Evolutionary conservation across 2,888 invertebrate genomes (phyloP), one percentile per base, ranked within the genome.

Genomic region (Pinctada fucata): DNA sequence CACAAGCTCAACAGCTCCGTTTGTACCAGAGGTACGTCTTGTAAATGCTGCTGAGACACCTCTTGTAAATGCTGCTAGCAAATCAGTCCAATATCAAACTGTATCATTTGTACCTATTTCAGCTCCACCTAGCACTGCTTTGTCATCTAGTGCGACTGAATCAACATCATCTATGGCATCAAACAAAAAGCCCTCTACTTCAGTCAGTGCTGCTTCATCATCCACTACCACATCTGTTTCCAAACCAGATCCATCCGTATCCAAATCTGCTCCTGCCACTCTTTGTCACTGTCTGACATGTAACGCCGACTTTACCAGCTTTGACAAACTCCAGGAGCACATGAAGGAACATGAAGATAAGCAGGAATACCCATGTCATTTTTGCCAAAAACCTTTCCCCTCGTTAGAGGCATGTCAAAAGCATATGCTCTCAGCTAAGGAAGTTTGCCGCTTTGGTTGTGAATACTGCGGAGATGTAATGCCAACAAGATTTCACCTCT

Each of bases 241-340:
- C 31, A 31, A 31, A 31, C 31, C 31, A 31, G 31, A 31, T 31
- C 31, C 31, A 31, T 31, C 31, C 31, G 31, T 31, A 31, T 31
- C 31, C 31, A 31, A 31, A 58, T 6, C 13, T 58, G 58, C 58
- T 58, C 6, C 58, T 13, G 58, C 8, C 13, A 58, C 58, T 13
- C 58, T 58, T 58, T 58, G 58, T 13, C 58, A 58, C 58, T 58
- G 84, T 52, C 48, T 45, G 45, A 72, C 48, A 69, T 16, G 5
- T 8, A 48, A 69, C 16, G 65, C 68, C 50, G 45, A 72, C 50
- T 6, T 71, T 2, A 71, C 58, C 6, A 58, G 58, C 13, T 58
- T 10, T 58, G 58, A 58, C 58, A 58, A 13, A 6, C 58, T 58
- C 13, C 58, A 58, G 13, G 13, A 13, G 6, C 58, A 58, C 58